Percentiles rank a stretch among this genome's conserved stretches.
Conservation (phyloP, 2,888 invertebrate genomes). For the Mythimna ferrago region DNA sequence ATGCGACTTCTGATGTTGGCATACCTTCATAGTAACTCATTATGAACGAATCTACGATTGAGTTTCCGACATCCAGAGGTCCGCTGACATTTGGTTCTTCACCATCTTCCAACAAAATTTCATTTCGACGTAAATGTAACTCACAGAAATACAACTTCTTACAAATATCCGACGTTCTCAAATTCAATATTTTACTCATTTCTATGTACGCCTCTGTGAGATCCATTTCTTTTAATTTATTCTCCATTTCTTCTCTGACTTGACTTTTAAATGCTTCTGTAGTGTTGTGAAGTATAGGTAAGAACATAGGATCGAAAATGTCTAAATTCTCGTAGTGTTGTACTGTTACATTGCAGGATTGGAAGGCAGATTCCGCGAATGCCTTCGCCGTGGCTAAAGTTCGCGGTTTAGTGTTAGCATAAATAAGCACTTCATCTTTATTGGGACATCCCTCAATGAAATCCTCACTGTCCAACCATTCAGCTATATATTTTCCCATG, state of each 20-base stretch:
- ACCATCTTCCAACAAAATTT: constrained; percentile 69
- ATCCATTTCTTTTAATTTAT: constrained; percentile 68
- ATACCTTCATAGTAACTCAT: constrained; percentile 83
- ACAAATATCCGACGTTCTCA: constrained; percentile 76
- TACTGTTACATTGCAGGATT: constrained; percentile 73
- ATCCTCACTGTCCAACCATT: constrained; percentile 74
- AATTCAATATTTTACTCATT: constrained; percentile 75
- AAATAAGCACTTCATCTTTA: constrained; percentile 71
- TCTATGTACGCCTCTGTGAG: constrained; percentile 69
- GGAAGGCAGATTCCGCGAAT: constrained; percentile 77
- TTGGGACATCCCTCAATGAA: constrained; percentile 75
- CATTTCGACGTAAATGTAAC: constrained; percentile 66
- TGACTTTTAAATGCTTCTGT: constrained; percentile 66
- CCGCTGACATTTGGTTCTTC: constrained; percentile 77
- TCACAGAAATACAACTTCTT: constrained; percentile 72
- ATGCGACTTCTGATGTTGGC: constrained; percentile 75
- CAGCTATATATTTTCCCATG: constrained; percentile 78
- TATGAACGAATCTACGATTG: constrained; percentile 77
- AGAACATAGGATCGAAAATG: constrained; percentile 77
- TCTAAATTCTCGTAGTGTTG: constrained; percentile 68
- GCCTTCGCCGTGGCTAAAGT: constrained; percentile 78
- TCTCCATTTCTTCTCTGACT: constrained; percentile 72
- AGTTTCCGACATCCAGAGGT: constrained; percentile 73
- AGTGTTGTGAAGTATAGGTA: constrained; percentile 72
- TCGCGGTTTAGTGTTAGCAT: constrained; percentile 79